Base-by-base conservation (phyloP, 2,888 invertebrate species). In the Corbicula japonica region DNA sequence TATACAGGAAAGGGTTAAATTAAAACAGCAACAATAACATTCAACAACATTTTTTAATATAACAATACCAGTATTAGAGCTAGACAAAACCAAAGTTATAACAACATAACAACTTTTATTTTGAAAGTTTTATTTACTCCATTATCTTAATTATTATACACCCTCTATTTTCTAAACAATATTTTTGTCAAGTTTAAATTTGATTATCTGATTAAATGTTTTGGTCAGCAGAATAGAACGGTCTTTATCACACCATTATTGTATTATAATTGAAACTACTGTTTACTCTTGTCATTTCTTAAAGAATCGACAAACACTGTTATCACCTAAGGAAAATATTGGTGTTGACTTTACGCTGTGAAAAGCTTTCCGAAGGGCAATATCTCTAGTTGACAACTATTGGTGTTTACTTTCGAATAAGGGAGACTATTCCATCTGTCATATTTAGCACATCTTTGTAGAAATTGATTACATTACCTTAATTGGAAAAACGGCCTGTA, bases 311-410 rank as follows among this genome's bases (percentile, higher is more conserved):
- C 41, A 66, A 66, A 74, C 52, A 74, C 8, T 30, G 58, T 48
- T 66, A 61, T 66, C 73, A 28, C 18, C 30, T 18, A 50, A 23
- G 28, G 52, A 60, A 21, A 66, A 74, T 52, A 60, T 74, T 66
- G 48, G 46, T 60, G 12, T 48, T 34, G 58, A 60, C 50, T 38
- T 28, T 3, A 26, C 35, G 15, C 28, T 28, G 8, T 28, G 23
- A 26, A 44, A 23, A n/a, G n/a, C 46, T 21, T 32, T n/a, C 28
- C 3, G 10, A 23, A 12, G 63, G 46, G 35, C 48, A 48, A 46
- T 63, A 28, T 41, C 28, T 15, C 61, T 44, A 4, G 26, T 21
- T 28, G 38, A 46, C 26, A 44, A 48, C 21, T 28, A 32, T 48
- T 30, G 41, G 12, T 48, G 15, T 48, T 50, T 66, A 32, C 21